These are phyloP conservation scores for Choloepus didactylus DNA, from an alignment of 2,797 vertebrate species.

Conservation along the genomic window DNA sequence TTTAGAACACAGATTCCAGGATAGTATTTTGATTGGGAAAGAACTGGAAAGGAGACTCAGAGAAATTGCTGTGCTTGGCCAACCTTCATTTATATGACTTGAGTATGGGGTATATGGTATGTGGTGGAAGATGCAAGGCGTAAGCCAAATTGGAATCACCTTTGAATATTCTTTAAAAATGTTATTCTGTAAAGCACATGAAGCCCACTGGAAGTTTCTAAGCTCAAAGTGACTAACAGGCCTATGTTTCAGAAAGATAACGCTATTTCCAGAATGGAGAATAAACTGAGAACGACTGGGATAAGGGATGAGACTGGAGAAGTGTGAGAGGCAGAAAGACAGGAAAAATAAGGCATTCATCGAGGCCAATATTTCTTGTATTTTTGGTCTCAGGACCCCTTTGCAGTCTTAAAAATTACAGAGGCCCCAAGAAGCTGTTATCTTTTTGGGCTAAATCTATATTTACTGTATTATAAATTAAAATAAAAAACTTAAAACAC, in stretches of 20 bases:
- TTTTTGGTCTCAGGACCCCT: not conserved
- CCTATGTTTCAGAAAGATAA: not conserved
- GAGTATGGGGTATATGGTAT: no score
- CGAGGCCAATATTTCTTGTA: rapidly evolving
- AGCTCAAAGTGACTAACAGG: not conserved
- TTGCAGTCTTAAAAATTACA: not conserved
- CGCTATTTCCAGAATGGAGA: not conserved
- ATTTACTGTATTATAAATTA: not conserved
- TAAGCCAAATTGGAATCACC: not conserved
- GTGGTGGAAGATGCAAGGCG: not conserved
- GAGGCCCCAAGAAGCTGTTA: not conserved
- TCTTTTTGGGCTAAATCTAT: not conserved
- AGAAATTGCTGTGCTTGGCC: not conserved
- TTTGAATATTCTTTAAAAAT: not conserved
- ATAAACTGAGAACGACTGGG: not conserved
- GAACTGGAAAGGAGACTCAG: not conserved
- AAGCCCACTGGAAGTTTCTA: not conserved
- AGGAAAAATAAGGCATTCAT: not conserved
- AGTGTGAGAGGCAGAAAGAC: not conserved
- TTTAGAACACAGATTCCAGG: not conserved
- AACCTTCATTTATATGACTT: not conserved
- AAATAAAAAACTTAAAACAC: conserved; percentile 17
- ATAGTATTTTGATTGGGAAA: not conserved
- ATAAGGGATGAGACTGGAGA: not conserved
- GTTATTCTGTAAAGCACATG: not conserved